phyloP scores from a whole-genome alignment of 1,140 invertebrate genomes.

The Nymphalis io region DNA sequence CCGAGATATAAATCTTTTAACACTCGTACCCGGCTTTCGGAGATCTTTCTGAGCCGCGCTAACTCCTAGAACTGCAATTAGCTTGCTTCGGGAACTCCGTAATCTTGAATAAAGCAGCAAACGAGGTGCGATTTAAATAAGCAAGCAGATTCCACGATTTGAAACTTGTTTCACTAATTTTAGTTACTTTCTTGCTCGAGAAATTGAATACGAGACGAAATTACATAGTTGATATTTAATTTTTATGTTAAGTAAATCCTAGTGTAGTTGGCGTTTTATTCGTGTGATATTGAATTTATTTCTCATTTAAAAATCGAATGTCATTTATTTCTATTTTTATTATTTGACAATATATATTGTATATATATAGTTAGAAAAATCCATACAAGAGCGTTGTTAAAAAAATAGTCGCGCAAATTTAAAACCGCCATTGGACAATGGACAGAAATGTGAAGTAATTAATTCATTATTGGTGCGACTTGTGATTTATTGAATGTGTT shows the following conservation, averaged over 20 bases:
- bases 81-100: slow-evolving; percentile 55
- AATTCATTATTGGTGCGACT: too few relatives aligned
- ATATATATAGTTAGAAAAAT: too few relatives aligned
- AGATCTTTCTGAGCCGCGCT: slow-evolving; percentile 57
- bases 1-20: slow-evolving; percentile 78
- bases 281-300: too few relatives aligned
- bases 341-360: too few relatives aligned
- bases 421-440: too few relatives aligned
- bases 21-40: slow-evolving; percentile 64
- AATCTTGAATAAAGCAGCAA: slow-evolving; percentile 60
- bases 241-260: not conserved
- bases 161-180: slow-evolving; percentile 42
- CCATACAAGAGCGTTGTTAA: too few relatives aligned
- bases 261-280: too few relatives aligned
- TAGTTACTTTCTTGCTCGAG: slow-evolving; percentile 25
- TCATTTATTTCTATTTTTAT: too few relatives aligned
- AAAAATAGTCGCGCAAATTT: too few relatives aligned
- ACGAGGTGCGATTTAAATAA: slow-evolving; percentile 65
- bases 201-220: slow-evolving; percentile 40
- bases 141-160: slow-evolving; percentile 45
- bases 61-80: slow-evolving; percentile 72
- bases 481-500: too few relatives aligned
- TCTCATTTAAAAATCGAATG: too few relatives aligned
- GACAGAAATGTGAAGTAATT: too few relatives aligned
- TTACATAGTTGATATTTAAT: not conserved